Base-by-base conservation (phyloP, 2,113 vertebrate genomes). In the Meriones unguiculatus region DNA sequence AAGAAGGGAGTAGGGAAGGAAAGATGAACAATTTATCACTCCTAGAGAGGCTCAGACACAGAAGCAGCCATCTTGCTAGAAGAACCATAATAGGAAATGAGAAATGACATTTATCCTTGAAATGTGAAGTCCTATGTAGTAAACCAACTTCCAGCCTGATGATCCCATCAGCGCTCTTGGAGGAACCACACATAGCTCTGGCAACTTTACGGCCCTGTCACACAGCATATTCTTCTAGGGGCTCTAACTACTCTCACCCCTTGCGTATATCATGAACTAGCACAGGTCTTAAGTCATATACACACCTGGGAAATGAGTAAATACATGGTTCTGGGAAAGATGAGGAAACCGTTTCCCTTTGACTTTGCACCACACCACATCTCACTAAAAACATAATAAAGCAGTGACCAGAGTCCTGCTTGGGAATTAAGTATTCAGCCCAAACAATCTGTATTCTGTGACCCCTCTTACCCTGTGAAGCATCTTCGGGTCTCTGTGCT, bases 191-290 rank as follows among this genome's bases (percentile, higher is more conserved):
- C 80, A 41, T 9, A 22, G 57, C 7, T 41, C 57, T 62, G 35
- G 13, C 14, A 38, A 13, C 30, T 11, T 28, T 20, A 3, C 0
- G 5, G 4, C 35, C 17, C 22, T 11, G 15, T 20, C 59, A 50
- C 0, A 12, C 15, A 0, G 38, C 14, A 12, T 0, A 14, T 0
- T 50, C 57, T 62, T 62, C 4, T 17, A 32, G 52, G 46, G 35
- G 22, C 22, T 54, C 32, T 32, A 28, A n/a, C 28, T 38, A 50
- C 3, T 4, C 10, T 30, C 22, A 28, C 0, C 0, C 30, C 75
- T 87, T 76, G 73, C 50, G 67, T 30, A 28, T 0, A 20, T 54
- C 7, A 62, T 14, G 73, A 30, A 50, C 73, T 18, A 67, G 54
- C 65, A n/a, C 64, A n/a, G 7, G 32, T 11, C 1, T 38, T 67